These are phyloP conservation scores for Podocnemis expansa DNA, from an alignment of 2,113 vertebrate genomes.

Conservation along the genomic window DNA sequence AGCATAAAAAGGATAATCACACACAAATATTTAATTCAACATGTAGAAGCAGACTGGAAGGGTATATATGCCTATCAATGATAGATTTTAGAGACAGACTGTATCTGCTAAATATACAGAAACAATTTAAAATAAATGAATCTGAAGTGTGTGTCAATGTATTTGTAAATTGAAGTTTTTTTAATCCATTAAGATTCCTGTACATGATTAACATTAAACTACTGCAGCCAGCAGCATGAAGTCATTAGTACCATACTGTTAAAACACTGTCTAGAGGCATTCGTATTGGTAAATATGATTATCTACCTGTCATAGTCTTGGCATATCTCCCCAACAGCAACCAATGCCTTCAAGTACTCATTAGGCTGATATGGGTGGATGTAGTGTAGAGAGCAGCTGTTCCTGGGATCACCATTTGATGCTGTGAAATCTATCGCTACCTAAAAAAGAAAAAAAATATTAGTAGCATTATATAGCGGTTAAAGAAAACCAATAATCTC, in stretches of 20 bases:
- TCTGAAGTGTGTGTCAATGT: not conserved
- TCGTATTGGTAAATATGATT: not conserved
- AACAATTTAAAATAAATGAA: not conserved
- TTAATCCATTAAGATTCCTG: accelerated
- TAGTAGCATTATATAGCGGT: not conserved
- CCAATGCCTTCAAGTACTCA: constrained; percentile 97
- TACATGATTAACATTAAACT: not conserved
- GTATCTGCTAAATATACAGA: not conserved
- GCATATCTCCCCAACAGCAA: constrained; percentile 98
- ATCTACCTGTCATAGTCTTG: constrained; percentile 98
- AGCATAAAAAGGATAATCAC: not conserved
- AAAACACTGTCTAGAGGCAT: constrained; percentile 15
- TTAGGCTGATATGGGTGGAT: constrained; percentile 98
- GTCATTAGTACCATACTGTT: constrained; percentile 25
- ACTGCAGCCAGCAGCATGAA: constrained; percentile 13
- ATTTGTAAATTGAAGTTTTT: not conserved
- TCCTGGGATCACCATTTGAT: constrained; percentile 93
- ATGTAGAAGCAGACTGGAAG: not conserved
- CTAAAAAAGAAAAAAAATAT: constrained; percentile 75
- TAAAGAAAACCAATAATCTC: not conserved
- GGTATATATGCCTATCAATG: not conserved
- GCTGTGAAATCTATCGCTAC: constrained; percentile 98
- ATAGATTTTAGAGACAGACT: not conserved
- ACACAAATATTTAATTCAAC: not conserved
- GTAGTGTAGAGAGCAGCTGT: constrained; percentile 98